phyloP scores from a whole-genome alignment of 2,113 vertebrate species.

The Alaudala cheleensis region DNA sequence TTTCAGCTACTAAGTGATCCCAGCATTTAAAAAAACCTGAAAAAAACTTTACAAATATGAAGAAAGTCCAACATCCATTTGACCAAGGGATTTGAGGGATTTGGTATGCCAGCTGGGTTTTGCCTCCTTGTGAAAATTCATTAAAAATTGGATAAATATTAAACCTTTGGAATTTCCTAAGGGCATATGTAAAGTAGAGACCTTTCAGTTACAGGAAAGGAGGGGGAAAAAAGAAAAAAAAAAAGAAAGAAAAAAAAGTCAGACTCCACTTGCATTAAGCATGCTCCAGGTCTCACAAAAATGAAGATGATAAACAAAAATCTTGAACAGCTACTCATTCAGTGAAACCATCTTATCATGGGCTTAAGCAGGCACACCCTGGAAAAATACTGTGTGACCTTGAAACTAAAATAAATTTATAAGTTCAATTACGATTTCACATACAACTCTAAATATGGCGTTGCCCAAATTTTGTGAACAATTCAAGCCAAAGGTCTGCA shows the following conservation, averaged over 20 bases:
- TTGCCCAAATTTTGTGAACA: not conserved
- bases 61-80: not conserved
- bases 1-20: not conserved
- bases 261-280: constrained; percentile 42
- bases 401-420: constrained; percentile 34
- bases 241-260: not conserved
- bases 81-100: constrained; percentile 28
- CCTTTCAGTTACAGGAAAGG: not conserved
- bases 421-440: not conserved
- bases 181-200: not conserved
- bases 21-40: not conserved
- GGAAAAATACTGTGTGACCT: constrained; percentile 19
- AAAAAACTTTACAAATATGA: not conserved
- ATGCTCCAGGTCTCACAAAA: not conserved
- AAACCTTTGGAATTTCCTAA: constrained; percentile 46
- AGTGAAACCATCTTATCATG: constrained; percentile 13
- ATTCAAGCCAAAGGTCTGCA: not conserved
- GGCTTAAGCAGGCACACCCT: constrained; percentile 41
- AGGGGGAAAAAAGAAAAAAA: not conserved
- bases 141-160: constrained; percentile 31
- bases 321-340: constrained; percentile 8
- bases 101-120: not conserved
- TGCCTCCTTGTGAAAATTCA: constrained; percentile 44
- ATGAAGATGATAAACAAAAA: constrained; percentile 23
- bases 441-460: constrained; percentile 6